Conservation (phyloP, 30 jellyfish, hydroid and myxozoan genomes). For the Calvadosia cruxmelitensis region DNA sequence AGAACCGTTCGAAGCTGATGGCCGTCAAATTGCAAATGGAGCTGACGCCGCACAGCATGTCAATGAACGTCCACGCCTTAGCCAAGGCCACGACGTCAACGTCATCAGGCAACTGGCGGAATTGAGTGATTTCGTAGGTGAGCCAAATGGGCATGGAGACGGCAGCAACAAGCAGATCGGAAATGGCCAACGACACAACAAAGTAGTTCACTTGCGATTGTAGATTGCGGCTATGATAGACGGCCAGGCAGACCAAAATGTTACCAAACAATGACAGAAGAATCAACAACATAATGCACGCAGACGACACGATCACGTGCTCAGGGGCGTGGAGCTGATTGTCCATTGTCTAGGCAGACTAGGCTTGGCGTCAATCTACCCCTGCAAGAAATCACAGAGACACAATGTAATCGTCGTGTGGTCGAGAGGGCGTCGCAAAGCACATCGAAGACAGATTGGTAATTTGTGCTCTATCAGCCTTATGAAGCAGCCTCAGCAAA, state of each 20-base stretch:
- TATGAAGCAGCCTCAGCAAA: no score
- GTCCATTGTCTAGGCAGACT: no score
- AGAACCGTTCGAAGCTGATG: slow-evolving; percentile 79
- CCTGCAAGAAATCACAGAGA: no score
- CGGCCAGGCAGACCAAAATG: slow-evolving; percentile 77
- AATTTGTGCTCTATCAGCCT: no score
- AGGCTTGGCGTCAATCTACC: no score
- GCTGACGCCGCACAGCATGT: slow-evolving; percentile 75
- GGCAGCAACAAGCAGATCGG: slow-evolving; percentile 65
- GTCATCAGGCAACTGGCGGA: slow-evolving; percentile 21
- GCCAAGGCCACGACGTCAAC: slow-evolving; percentile 13
- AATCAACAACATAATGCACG: slow-evolving; percentile 54
- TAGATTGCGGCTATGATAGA: slow-evolving; percentile 47
- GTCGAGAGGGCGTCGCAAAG: no score
- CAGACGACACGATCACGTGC: slow-evolving; percentile 44
- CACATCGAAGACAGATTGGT: no score
- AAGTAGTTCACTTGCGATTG: slow-evolving; percentile 60
- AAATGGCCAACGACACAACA: slow-evolving; percentile 66
- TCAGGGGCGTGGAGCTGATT: slow-evolving; percentile 9
- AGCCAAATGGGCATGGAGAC: slow-evolving; percentile 85
- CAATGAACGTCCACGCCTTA: slow-evolving; percentile 61
- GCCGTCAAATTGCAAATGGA: slow-evolving; percentile 78
- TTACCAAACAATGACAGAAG: slow-evolving; percentile 68
- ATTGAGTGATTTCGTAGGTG: slow-evolving; percentile 57
- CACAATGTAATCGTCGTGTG: no score